Percentiles rank a stretch among this genome's conserved stretches.
These are phyloP conservation scores for Pemphigus obesinymphae DNA, from an alignment of 1,140 invertebrate genomes.

Conservation along the genomic window DNA sequence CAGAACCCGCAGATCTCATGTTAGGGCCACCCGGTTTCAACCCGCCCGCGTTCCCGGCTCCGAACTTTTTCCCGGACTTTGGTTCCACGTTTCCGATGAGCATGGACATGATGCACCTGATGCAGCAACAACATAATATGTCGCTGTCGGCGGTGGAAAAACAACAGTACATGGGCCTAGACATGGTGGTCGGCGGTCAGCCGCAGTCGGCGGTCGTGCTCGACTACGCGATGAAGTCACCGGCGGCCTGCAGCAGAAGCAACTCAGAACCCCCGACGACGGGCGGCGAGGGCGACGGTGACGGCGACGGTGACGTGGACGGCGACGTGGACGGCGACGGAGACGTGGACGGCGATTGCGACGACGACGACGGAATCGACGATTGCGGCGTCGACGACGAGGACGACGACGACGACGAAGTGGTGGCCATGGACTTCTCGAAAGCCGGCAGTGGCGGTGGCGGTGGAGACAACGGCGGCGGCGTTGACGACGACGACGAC, in stretches of 20 bases:
- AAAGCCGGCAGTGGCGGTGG: not conserved
- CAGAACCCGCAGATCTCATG: constrained; percentile 46
- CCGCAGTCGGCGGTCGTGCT: not conserved
- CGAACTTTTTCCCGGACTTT: constrained; percentile 73
- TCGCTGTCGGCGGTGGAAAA: constrained; percentile 2
- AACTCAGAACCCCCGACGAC: constrained; percentile 12
- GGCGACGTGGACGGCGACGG: not conserved
- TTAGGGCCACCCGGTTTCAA: constrained; percentile 57
- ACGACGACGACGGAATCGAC: not conserved
- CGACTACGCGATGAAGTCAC: constrained; percentile 29
- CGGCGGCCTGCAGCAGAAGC: constrained; percentile 6
- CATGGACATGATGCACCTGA: constrained; percentile 73
- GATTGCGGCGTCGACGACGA: constrained; percentile 9
- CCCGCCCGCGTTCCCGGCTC: constrained; percentile 56
- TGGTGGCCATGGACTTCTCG: constrained; percentile 15
- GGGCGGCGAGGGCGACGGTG: not conserved
- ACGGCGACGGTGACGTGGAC: not conserved
- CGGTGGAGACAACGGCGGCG: not conserved
- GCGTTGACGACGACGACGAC: not conserved
- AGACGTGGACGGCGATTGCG: not conserved
- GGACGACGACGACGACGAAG: not conserved
- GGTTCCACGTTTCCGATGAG: constrained; percentile 71
- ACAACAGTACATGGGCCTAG: not conserved
- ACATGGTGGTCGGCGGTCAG: not conserved
- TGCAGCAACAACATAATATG: constrained; percentile 64